Conservation (phyloP, 2,113 vertebrate species). For the Centropus unirufus region DNA sequence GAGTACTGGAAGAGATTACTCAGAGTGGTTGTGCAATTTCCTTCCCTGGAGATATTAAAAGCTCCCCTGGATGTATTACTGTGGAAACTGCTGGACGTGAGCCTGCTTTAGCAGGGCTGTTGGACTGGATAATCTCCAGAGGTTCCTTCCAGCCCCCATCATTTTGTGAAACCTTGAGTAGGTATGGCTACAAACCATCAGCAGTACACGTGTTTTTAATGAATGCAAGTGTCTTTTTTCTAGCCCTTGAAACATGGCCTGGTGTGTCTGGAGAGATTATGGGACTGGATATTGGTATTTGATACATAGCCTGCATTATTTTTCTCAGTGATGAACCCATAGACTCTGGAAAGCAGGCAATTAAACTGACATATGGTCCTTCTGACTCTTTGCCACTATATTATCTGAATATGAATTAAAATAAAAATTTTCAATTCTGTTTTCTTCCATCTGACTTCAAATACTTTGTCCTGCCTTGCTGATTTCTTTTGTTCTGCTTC, state of each 20-base stretch:
- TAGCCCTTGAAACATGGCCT: too few relatives aligned
- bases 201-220: background rate
- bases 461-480: background rate
- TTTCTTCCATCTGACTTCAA: background rate
- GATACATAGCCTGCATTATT: background rate
- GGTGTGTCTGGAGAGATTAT: background rate
- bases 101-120: too few relatives aligned
- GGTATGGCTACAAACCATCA: too few relatives aligned
- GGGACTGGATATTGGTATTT: background rate
- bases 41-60: too few relatives aligned
- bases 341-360: background rate
- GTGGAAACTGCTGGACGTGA: too few relatives aligned
- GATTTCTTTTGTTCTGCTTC: background rate
- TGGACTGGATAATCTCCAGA: too few relatives aligned
- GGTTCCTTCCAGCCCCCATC: too few relatives aligned
- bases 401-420: background rate
- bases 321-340: background rate
- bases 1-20: too few relatives aligned
- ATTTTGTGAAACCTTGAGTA: too few relatives aligned
- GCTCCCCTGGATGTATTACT: too few relatives aligned
- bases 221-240: too few relatives aligned
- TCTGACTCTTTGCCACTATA: background rate
- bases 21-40: too few relatives aligned
- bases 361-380: background rate
- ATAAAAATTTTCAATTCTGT: background rate